Percentiles rank a stretch among this genome's conserved stretches.
These are phyloP conservation scores for Daptonema setosum DNA, from an alignment of 2,888 invertebrate genomes.

Conservation along the genomic window DNA sequence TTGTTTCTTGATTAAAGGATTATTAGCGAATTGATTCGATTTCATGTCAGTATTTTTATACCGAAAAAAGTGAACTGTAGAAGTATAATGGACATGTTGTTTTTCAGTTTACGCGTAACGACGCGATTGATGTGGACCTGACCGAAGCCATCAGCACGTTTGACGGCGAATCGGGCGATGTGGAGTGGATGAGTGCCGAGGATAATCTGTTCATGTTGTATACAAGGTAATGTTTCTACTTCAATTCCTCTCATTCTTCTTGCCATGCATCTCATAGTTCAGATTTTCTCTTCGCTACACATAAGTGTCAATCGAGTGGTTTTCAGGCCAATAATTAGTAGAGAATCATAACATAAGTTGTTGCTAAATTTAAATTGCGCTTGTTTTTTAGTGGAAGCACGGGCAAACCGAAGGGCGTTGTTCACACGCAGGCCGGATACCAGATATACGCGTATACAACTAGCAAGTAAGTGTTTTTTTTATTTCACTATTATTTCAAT, in stretches of 20 bases:
- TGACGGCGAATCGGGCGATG: slow-evolving; percentile 34
- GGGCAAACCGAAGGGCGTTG: slow-evolving; percentile 88
- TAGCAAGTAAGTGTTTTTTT: slow-evolving; percentile 65
- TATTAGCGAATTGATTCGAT: slow-evolving; percentile 16
- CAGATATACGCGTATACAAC: slow-evolving; percentile 68
- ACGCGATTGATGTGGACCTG: slow-evolving; percentile 62
- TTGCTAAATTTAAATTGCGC: no score
- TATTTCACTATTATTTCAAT: no score
- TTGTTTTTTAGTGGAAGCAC: slow-evolving; percentile 52
- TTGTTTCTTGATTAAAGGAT: slow-evolving; percentile 12
- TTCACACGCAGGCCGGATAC: slow-evolving; percentile 81
- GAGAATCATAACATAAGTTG: no score
- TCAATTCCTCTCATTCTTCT: no score
- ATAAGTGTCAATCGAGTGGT: no score
- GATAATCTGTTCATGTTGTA: slow-evolving; percentile 93
- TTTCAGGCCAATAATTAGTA: no score
- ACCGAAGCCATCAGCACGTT: slow-evolving; percentile 56
- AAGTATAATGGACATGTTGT: neutral
- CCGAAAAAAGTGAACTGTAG: neutral
- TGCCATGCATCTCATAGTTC: no score
- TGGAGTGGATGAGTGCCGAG: slow-evolving; percentile 85
- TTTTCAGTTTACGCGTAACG: neutral
- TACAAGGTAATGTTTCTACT: slow-evolving; percentile 36
- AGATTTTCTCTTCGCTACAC: no score
- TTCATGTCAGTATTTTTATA: no score